Percentiles rank a stretch among this genome's conserved stretches.
Conservation (phyloP, 2,888 invertebrate genomes). For the Physocephala rufipes region DNA sequence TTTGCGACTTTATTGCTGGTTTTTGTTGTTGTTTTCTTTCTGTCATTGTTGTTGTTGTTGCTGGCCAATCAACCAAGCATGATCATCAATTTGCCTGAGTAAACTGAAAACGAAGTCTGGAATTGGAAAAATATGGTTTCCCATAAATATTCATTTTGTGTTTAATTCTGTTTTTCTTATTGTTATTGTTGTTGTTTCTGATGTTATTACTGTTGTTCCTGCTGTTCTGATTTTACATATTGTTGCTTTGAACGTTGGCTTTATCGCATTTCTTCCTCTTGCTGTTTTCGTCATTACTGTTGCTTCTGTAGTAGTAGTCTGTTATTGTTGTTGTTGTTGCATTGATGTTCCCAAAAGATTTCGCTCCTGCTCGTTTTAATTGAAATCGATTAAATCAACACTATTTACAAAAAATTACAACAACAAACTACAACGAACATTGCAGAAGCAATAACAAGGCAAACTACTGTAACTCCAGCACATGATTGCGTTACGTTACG, state of each 20-base stretch:
- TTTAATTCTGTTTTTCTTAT: neutral
- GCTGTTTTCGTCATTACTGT: neutral
- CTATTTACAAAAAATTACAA: slow-evolving; percentile 13
- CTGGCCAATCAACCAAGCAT: slow-evolving; percentile 42
- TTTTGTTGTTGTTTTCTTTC: slow-evolving; percentile 30
- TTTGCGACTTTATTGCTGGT: slow-evolving; percentile 22
- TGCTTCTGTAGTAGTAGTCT: slow-evolving; percentile 4
- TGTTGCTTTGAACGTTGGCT: slow-evolving; percentile 9
- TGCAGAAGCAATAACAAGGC: neutral
- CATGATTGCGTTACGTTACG: slow-evolving; percentile 42
- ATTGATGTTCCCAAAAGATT: neutral
- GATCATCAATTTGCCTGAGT: slow-evolving; percentile 54
- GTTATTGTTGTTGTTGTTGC: neutral
- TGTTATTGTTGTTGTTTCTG: neutral
- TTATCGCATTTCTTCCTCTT: neutral
- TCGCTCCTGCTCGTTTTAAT: slow-evolving; percentile 48
- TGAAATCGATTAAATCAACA: slow-evolving; percentile 58
- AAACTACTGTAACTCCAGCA: slow-evolving; percentile 29
- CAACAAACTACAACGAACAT: neutral
- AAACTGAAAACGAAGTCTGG: slow-evolving; percentile 49
- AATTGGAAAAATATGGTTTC: slow-evolving; percentile 14
- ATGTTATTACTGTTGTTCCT: neutral
- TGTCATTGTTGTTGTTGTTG: slow-evolving; percentile 17
- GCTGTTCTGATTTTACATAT: neutral
- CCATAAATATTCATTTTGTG: slow-evolving; percentile 26